Conservation (phyloP, 1,140 invertebrate species). For the Eueides isabella region DNA sequence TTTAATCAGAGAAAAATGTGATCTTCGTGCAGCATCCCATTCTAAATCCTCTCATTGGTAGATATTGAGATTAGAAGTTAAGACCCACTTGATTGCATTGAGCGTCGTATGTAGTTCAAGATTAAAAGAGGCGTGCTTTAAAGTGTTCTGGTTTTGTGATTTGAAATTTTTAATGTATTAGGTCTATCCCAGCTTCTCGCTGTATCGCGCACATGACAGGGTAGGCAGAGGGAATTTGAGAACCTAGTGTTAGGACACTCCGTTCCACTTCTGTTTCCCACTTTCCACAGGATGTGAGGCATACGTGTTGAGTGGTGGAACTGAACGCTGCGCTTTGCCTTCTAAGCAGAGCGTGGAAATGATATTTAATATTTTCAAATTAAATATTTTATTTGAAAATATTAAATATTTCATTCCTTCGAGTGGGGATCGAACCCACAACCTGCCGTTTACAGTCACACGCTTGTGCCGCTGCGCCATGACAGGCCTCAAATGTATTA, state of each 20-base stretch:
- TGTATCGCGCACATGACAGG: background rate
- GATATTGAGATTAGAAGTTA: background rate
- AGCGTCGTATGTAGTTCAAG: background rate
- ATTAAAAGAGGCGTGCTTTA: background rate
- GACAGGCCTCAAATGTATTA: too few species aligned
- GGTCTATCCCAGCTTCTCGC: background rate
- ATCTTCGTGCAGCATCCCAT: background rate
- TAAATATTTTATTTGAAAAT: too few species aligned
- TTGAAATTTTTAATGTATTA: background rate
- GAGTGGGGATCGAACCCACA: too few species aligned
- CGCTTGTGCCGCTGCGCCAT: too few species aligned
- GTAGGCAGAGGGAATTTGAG: background rate
- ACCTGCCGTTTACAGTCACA: too few species aligned
- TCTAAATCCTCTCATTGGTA: constrained; percentile 6
- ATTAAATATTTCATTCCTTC: background rate
- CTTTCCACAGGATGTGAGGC: too few species aligned
- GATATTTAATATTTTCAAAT: too few species aligned
- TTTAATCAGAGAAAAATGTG: constrained; percentile 7
- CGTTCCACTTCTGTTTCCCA: too few species aligned
- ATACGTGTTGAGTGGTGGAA: too few species aligned
- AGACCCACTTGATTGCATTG: constrained; percentile 2
- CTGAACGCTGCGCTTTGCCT: too few species aligned
- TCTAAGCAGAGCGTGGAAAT: too few species aligned
- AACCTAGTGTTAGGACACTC: background rate
- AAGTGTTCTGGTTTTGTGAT: background rate